These are phyloP conservation scores for Elysia chlorotica DNA, from an alignment of 1,140 invertebrate species.

Conservation along the genomic window DNA sequence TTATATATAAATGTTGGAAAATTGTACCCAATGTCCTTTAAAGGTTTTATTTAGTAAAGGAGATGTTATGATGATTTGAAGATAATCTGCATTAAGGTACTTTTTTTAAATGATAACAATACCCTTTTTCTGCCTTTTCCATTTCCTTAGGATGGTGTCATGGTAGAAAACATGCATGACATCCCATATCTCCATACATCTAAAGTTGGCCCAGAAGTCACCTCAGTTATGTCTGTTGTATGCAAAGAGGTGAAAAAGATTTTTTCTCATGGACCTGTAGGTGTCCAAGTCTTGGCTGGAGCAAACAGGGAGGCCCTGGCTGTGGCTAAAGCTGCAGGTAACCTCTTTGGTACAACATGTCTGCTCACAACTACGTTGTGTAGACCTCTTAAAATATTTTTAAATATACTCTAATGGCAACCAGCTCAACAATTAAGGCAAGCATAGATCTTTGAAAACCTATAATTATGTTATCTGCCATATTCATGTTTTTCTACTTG, in stretches of 20 bases:
- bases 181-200: conserved; percentile 73
- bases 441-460: too few relatives aligned
- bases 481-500: too few relatives aligned
- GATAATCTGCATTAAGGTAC: background rate
- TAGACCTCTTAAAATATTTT: too few relatives aligned
- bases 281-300: conserved; percentile 81
- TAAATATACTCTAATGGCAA: too few relatives aligned
- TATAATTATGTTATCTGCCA: too few relatives aligned
- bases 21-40: too few relatives aligned
- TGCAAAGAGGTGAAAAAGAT: conserved; percentile 45
- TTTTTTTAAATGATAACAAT: background rate
- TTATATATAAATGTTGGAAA: too few relatives aligned
- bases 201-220: conserved; percentile 72
- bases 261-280: conserved; percentile 51
- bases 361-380: too few relatives aligned
- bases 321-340: conserved; percentile 94
- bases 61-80: background rate
- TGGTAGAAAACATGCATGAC: conserved; percentile 89
- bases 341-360: too few relatives aligned
- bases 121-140: too few relatives aligned
- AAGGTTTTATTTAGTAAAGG: background rate
- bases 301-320: conserved; percentile 81
- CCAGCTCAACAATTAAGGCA: too few relatives aligned
- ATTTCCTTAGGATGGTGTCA: conserved; percentile 72
- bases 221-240: conserved; percentile 71